Conservation (phyloP, 1,140 invertebrate genomes). For the Rhyacophila brunnea region DNA sequence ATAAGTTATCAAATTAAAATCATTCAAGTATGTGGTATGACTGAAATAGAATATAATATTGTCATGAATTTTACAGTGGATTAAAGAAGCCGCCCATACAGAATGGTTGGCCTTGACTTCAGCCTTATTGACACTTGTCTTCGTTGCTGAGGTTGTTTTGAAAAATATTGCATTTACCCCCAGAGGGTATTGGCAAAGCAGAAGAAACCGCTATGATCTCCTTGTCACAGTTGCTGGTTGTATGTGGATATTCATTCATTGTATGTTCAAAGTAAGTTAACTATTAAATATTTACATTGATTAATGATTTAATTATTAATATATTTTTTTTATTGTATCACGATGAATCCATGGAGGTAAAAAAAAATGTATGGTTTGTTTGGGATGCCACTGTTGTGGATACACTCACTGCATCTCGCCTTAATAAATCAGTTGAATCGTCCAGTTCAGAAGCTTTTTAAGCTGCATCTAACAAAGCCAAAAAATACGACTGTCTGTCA, state of each 20-base stretch:
- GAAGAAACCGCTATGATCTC: constrained; percentile 96
- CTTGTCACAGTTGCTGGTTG: constrained; percentile 95
- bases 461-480: too few relatives aligned
- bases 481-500: too few relatives aligned
- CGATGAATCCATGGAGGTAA: too few relatives aligned
- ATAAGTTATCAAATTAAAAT: too few relatives aligned
- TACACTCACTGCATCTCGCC: too few relatives aligned
- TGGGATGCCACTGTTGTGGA: too few relatives aligned
- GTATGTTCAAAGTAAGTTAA: constrained; percentile 75
- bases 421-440: too few relatives aligned
- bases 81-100: constrained; percentile 73
- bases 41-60: background rate
- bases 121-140: constrained; percentile 79
- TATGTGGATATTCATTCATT: constrained; percentile 95
- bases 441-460: too few relatives aligned
- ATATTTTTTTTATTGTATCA: background rate
- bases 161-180: constrained; percentile 99
- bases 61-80: constrained; percentile 66
- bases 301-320: background rate
- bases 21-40: background rate
- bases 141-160: constrained; percentile 93
- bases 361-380: constrained; percentile 6
- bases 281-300: constrained; percentile 1
- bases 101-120: constrained; percentile 83
- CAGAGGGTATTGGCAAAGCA: constrained; percentile 96